Base-by-base conservation (phyloP, 2,888 invertebrate genomes). In the Adineta ricciae region DNA sequence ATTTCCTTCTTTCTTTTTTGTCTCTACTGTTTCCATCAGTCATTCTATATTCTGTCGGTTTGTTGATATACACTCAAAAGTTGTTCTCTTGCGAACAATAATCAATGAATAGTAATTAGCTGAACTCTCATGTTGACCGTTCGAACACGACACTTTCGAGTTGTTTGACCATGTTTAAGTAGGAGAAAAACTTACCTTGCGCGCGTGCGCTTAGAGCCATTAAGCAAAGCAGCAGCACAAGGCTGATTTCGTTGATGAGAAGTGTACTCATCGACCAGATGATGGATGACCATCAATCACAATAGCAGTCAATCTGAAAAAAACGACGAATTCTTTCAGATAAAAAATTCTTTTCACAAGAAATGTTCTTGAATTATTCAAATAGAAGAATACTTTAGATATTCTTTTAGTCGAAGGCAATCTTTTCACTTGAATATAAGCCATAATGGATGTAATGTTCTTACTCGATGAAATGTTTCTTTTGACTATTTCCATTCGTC, bases 101-200 rank as follows among this genome's bases (percentile, higher is more conserved):
- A 64, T 64, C 64, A 64, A 64, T 64, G 64, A 64, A 64, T 64
- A 64, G 32, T 64, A 64, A 64, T 64, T 64, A 64, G 32, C 32
- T 64, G 64, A 64, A 64, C 64, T 64, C 64, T 32, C 46, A 46
- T 32, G 64, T 27, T 64, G 64, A 64, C 64, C 64, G 64, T 64
- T 64, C 64, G 32, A 16, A 32, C 64, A 32, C 64, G 2, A 64
- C 36, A 64, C 64, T 64, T 64, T 32, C 27, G 32, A 64, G 64
- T 14, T 46, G 11, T 11, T 46, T 32, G 64, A 64, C 64, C 64
- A 64, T 64, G 64, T 64, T 32, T 64, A 64, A 64, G 27, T 64
- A 27, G 32, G 19, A 64, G 64, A 64, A 64, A 64, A 32, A 64
- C 64, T 64, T 64, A 64, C 64, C 27, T 64, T 64, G 64, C 32